Conservation (phyloP, 1,140 invertebrate species). For the Tribolium castaneum region DNA sequence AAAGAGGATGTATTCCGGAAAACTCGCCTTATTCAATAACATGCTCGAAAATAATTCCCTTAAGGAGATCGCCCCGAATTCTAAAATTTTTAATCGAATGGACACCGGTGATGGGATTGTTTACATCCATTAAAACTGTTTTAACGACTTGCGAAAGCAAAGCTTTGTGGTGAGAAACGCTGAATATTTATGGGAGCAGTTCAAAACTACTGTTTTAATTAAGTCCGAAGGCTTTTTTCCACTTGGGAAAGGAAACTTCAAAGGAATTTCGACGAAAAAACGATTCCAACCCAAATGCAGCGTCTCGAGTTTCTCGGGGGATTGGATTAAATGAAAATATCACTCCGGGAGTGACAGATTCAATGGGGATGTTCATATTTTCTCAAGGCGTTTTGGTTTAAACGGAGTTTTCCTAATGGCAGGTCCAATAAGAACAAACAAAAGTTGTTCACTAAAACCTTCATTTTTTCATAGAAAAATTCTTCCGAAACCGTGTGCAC, state of each 20-base stretch:
- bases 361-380: background rate
- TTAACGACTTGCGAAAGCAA: background rate
- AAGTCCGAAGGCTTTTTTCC: conserved; percentile 1
- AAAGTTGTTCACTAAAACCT: too few species aligned
- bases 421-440: too few species aligned
- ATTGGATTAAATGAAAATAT: conserved; percentile 5
- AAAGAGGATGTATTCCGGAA: conserved; percentile 14
- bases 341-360: background rate
- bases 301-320: background rate
- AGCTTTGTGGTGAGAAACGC: too few species aligned
- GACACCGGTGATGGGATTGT: background rate
- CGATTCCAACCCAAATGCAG: background rate
- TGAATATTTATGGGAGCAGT: conserved; percentile 3
- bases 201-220: conserved; percentile 3
- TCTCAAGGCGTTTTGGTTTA: background rate
- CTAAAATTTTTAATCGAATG: background rate
- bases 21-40: background rate
- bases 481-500: too few species aligned
- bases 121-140: conserved; percentile 13
- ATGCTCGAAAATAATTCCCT: background rate
- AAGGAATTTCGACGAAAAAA: too few species aligned
- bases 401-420: too few species aligned
- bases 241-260: background rate
- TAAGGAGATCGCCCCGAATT: background rate
- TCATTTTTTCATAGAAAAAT: too few species aligned